phyloP scores from a whole-genome alignment of 2,888 invertebrate species.

The Cremastobaeus sp. region DNA sequence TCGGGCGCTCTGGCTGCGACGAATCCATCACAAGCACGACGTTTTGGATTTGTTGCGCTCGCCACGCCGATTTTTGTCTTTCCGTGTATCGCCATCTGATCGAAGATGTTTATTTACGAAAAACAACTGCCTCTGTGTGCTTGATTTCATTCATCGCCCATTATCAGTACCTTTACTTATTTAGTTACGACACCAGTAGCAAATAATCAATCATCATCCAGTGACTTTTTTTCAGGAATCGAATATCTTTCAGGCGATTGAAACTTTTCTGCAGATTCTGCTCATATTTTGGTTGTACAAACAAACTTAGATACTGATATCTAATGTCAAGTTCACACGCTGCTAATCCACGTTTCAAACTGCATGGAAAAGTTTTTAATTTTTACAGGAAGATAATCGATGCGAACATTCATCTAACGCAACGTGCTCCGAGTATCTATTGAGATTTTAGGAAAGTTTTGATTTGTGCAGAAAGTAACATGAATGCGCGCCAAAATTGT shows the following conservation, averaged over 20 bases:
- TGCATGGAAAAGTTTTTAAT: slow-evolving; percentile 26
- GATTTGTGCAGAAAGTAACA: slow-evolving; percentile 77
- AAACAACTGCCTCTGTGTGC: slow-evolving; percentile 65
- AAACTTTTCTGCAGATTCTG: no score
- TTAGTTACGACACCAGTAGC: slow-evolving; percentile 58
- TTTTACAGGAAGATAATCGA: slow-evolving; percentile 50
- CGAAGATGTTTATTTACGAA: slow-evolving; percentile 50
- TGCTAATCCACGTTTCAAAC: slow-evolving; percentile 3
- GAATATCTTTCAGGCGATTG: slow-evolving; percentile 43
- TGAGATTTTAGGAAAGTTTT: slow-evolving; percentile 73
- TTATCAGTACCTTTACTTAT: slow-evolving; percentile 64
- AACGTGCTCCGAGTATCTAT: slow-evolving; percentile 65
- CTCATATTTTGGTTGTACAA: no score
- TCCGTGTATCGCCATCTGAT: neutral
- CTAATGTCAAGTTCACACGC: no score
- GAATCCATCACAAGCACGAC: neutral
- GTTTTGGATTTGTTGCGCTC: neutral
- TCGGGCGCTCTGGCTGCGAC: neutral
- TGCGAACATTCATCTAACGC: slow-evolving; percentile 56
- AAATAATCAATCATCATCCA: slow-evolving; percentile 55
- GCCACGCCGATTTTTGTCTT: slow-evolving; percentile 10
- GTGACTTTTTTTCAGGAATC: slow-evolving; percentile 56
- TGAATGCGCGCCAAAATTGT: slow-evolving; percentile 12
- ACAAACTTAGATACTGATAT: no score
- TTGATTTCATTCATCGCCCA: slow-evolving; percentile 68